Conservation (phyloP, 2,113 vertebrate genomes). For the Hypocryptadius cinnamomeus region DNA sequence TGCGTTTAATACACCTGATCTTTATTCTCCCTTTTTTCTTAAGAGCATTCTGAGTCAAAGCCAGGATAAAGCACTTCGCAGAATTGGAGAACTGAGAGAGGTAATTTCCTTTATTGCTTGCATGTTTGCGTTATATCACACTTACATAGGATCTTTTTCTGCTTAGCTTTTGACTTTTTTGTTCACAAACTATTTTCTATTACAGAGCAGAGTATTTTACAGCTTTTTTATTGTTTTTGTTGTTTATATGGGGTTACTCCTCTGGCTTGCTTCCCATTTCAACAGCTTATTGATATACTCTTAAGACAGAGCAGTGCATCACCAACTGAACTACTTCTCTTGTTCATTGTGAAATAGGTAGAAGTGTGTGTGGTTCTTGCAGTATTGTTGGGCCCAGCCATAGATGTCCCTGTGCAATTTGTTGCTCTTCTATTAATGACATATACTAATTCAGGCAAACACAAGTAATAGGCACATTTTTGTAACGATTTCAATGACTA, state of each 20-base stretch:
- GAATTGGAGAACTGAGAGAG: constrained; percentile 93
- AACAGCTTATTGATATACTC: background rate
- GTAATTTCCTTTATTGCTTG: constrained; percentile 59
- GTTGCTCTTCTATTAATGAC: background rate
- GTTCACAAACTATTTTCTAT: background rate
- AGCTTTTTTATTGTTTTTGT: background rate
- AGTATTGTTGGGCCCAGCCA: background rate
- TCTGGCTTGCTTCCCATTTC: background rate
- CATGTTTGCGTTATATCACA: background rate
- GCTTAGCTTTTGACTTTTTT: background rate
- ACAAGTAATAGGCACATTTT: background rate
- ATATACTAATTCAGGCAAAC: background rate
- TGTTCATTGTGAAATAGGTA: background rate
- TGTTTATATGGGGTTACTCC: background rate
- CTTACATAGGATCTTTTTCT: background rate
- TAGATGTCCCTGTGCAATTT: background rate
- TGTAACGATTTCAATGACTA: background rate
- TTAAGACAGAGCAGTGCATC: background rate
- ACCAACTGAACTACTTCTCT: background rate
- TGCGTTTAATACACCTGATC: background rate
- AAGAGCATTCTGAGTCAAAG: constrained; percentile 92
- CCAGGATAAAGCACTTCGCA: constrained; percentile 93
- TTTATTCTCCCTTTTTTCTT: background rate
- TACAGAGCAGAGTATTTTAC: background rate
- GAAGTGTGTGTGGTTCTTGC: background rate